Percentiles rank a stretch among this genome's conserved stretches.
Conservation (phyloP, 2,888 invertebrate species). For the Malthinus seriepunctatus region DNA sequence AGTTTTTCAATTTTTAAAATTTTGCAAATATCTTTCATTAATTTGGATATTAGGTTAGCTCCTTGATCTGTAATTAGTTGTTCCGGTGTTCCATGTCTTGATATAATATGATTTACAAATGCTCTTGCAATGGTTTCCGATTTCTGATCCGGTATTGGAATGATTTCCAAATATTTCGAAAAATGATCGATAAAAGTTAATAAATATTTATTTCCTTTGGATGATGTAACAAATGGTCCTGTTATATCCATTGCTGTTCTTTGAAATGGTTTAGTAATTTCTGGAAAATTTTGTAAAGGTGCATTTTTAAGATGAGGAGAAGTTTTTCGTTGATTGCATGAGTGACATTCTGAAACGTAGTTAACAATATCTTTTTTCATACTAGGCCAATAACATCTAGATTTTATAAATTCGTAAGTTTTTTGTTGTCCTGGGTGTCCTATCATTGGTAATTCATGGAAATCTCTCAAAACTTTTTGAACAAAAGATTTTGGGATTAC, state of each 20-base stretch:
- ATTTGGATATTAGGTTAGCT: conserved; percentile 35
- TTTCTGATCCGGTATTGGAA: conserved; percentile 38
- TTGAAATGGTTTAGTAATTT: conserved; percentile 31
- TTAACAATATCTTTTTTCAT: conserved; percentile 34
- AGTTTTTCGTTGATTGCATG: conserved; percentile 38
- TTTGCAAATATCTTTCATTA: conserved; percentile 37
- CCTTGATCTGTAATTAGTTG: conserved; percentile 41
- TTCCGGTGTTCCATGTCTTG: conserved; percentile 37
- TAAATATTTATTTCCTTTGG: conserved; percentile 37
- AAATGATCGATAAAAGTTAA: conserved; percentile 39
- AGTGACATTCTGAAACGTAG: conserved; percentile 33
- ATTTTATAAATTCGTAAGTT: conserved; percentile 32
- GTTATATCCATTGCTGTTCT: conserved; percentile 38
- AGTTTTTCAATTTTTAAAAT: conserved; percentile 35
- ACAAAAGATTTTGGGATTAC: conserved; percentile 19
- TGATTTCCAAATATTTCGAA: conserved; percentile 38
- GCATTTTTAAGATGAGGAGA: conserved; percentile 30
- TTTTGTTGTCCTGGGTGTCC: conserved; percentile 41
- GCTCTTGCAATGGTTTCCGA: conserved; percentile 36
- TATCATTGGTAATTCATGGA: conserved; percentile 33
- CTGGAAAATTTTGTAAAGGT: conserved; percentile 32
- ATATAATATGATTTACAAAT: conserved; percentile 36
- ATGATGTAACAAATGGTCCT: conserved; percentile 35
- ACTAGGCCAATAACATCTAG: conserved; percentile 38
- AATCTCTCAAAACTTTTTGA: conserved; percentile 21